Conservation (phyloP, 2,797 vertebrate genomes). For the Fistularia commersonii region DNA sequence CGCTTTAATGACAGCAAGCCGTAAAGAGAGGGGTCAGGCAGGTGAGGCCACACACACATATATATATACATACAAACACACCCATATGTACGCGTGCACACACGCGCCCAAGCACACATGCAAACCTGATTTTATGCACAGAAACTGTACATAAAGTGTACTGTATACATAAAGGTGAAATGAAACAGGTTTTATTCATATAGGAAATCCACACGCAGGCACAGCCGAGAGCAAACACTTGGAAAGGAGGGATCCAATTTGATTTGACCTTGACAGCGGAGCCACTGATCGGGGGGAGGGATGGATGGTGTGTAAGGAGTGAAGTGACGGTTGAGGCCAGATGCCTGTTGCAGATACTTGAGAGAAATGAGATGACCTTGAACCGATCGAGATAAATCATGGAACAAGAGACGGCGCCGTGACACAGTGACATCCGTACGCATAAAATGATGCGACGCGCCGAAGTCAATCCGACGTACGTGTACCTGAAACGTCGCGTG, state of each 20-base stretch:
- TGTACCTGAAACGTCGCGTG: slow-evolving; percentile 1
- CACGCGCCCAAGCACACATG: no score
- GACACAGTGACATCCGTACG: slow-evolving; percentile 41
- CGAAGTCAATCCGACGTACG: slow-evolving; percentile 35
- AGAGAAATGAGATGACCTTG: slow-evolving; percentile 66
- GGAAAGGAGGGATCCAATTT: slow-evolving; percentile 81
- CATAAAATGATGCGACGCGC: slow-evolving; percentile 32
- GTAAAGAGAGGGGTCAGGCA: slow-evolving; percentile 37
- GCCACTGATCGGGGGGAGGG: slow-evolving; percentile 22
- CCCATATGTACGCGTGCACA: slow-evolving; percentile 9
- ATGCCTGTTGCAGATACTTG: slow-evolving; percentile 69
- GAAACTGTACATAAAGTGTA: no score
- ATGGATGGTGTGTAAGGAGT: slow-evolving; percentile 47
- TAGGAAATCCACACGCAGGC: no score
- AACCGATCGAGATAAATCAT: slow-evolving; percentile 58
- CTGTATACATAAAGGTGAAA: no score
- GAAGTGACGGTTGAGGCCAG: slow-evolving; percentile 48
- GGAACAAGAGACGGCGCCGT: slow-evolving; percentile 36
- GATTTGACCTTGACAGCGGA: slow-evolving; percentile 85
- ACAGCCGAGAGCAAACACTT: slow-evolving; percentile 52
- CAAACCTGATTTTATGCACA: no score
- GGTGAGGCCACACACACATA: slow-evolving; percentile 30
- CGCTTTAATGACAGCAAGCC: slow-evolving; percentile 57
- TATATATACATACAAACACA: slow-evolving; percentile 7
- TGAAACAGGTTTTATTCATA: no score